These are phyloP conservation scores for Epinephelus coioides DNA, from an alignment of 2,797 vertebrate species.

Conservation along the genomic window DNA sequence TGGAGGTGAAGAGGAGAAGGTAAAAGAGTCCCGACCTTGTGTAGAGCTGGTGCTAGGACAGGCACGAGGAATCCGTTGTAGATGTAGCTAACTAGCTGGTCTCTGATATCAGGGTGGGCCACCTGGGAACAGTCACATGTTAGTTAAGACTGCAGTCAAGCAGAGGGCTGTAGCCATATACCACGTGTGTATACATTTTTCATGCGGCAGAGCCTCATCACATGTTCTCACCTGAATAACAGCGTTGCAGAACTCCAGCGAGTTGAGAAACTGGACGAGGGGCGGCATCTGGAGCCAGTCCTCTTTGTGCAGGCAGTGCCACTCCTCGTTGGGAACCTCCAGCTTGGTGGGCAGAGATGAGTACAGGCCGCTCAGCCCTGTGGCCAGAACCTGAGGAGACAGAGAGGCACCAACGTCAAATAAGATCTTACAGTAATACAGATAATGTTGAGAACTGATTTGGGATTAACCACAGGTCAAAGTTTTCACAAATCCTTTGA, in stretches of 20 bases:
- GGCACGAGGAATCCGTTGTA: slow-evolving; percentile 98
- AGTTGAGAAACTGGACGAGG: slow-evolving; percentile 98
- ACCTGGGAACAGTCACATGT: slow-evolving; percentile 84
- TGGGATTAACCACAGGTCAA: background rate
- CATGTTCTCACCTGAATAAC: slow-evolving; percentile 93
- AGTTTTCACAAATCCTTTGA: background rate
- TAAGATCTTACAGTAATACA: background rate
- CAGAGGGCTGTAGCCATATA: slow-evolving; percentile 9
- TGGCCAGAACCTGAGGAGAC: slow-evolving; percentile 92
- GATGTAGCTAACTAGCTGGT: slow-evolving; percentile 96
- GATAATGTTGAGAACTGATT: background rate
- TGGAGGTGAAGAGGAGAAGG: background rate
- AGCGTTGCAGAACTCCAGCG: slow-evolving; percentile 97
- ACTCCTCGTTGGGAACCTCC: slow-evolving; percentile 93
- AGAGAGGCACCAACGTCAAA: background rate
- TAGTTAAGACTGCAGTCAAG: slow-evolving; percentile 18
- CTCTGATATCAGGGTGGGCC: slow-evolving; percentile 93
- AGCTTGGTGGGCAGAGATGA: slow-evolving; percentile 96
- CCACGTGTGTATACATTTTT: slow-evolving; percentile 22
- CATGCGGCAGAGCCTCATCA: background rate
- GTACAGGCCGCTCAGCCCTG: slow-evolving; percentile 97
- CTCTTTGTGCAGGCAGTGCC: slow-evolving; percentile 94
- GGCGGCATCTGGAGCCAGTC: slow-evolving; percentile 94
- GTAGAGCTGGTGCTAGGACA: slow-evolving; percentile 96
- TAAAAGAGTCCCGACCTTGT: slow-evolving; percentile 90